A percentile compares a stretch with the other conserved stretches of the same genome.
Conservation (phyloP, 64 coral and sea anemone genomes). For the Montipora capricornis region DNA sequence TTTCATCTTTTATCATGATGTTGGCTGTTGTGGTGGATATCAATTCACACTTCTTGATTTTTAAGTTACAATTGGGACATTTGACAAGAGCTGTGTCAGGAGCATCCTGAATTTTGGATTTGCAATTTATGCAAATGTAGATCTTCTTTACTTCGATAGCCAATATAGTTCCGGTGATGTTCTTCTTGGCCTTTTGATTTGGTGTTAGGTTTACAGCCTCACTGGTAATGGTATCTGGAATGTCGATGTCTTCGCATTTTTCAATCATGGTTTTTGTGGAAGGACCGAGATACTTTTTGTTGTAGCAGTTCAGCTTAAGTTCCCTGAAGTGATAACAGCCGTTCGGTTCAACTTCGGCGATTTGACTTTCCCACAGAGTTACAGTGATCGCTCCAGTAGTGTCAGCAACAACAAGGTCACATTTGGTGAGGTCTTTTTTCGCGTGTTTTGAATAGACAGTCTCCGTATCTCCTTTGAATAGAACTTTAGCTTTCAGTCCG, state of each 20-base stretch:
- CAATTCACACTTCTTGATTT: constrained; percentile 59
- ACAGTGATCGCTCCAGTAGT: constrained; percentile 25
- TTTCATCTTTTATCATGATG: constrained; percentile 54
- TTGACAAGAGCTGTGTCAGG: constrained; percentile 41
- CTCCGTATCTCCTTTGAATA: constrained; percentile 34
- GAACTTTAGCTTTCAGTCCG: constrained; percentile 49
- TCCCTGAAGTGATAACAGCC: constrained; percentile 53
- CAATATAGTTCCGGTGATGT: constrained; percentile 39
- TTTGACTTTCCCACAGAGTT: constrained; percentile 59
- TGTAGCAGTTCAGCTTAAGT: constrained; percentile 41
- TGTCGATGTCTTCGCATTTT: constrained; percentile 51
- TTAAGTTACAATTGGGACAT: constrained; percentile 52
- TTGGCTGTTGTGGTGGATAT: constrained; percentile 2
- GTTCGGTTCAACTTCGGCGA: constrained; percentile 16
- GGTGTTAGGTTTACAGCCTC: constrained; percentile 32
- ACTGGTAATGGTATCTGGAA: constrained; percentile 14
- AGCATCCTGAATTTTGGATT: constrained; percentile 40
- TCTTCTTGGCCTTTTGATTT: constrained; percentile 39
- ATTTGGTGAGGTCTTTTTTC: constrained; percentile 51
- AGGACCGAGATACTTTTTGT: constrained; percentile 64
- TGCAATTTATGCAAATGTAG: constrained; percentile 43
- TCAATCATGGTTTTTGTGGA: constrained; percentile 57
- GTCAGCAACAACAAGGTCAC: constrained; percentile 59
- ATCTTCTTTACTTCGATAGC: constrained; percentile 18
- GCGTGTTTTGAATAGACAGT: constrained; percentile 44